Evolutionary conservation across 2,888 invertebrate species (phyloP).

Genomic region (Biston stratarius): DNA sequence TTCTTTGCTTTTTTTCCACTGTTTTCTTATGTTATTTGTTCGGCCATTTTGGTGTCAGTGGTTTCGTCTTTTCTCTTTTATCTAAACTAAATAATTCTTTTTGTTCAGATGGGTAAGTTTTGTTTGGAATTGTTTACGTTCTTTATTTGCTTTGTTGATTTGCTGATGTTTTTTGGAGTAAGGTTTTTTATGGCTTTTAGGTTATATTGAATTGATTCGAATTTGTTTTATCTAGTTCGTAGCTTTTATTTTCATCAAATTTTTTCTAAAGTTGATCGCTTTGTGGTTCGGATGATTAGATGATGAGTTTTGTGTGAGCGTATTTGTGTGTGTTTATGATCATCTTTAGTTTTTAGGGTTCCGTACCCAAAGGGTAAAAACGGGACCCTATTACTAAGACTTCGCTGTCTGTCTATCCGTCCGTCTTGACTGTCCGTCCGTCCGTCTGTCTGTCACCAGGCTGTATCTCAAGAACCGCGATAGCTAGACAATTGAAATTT

Average conservation of each 20-base stretch:
- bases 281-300: no score
- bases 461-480: no score
- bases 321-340: no score
- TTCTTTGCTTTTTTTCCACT: constrained; percentile 53
- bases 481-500: no score
- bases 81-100: constrained; percentile 45
- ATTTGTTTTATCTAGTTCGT: no score
- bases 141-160: constrained; percentile 38
- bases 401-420: no score
- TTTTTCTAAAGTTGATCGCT: neutral
- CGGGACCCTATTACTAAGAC: no score
- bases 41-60: constrained; percentile 30
- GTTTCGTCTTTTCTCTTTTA: constrained; percentile 39
- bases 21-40: constrained; percentile 36
- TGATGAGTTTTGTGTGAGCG: no score
- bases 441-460: no score
- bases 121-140: constrained; percentile 32
- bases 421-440: no score
- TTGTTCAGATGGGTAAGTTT: constrained; percentile 39
- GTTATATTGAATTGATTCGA: neutral
- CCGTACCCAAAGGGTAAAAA: no score
- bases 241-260: neutral
- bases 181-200: neutral
- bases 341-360: no score
- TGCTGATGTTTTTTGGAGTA: constrained; percentile 16